Base-by-base conservation (phyloP, 2,888 invertebrate genomes). In the Lottia scabra region DNA sequence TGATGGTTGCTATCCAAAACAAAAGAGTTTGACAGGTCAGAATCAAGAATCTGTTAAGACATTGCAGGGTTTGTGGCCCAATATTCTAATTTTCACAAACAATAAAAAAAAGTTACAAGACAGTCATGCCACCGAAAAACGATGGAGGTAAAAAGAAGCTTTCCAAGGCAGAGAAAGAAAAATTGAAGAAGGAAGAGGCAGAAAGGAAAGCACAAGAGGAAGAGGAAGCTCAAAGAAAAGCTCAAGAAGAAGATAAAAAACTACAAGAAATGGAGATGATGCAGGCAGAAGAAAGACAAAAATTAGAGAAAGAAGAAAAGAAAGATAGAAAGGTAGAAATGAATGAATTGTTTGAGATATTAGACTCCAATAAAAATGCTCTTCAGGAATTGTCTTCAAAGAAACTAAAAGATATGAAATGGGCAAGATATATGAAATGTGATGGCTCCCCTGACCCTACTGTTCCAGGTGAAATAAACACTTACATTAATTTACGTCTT, bases 371-470 rank as follows among this genome's bases (percentile, higher is more conserved):
- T 71, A 73, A 72, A 69, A 73, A 65, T 13, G 73, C 76, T 10
- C 75, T 88, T 15, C 70, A 79, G 64, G 73, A 76, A 13, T 72
- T 81, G 26, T 76, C 84, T 63, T 76, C 78, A 43, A 80, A 81
- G 30, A 77, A 84, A 19, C 76, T 87, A 15, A 85, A 82, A 65
- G 78, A 83, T 48, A 81, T 85, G 15, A 87, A 89, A 87, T 89
- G 89, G 89, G 83, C 84, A 15, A 79, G 89, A 23, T 89, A 89
- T 78, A 88, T 89, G 89, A 78, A 83, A 56, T 89, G 89, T 79
- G 89, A 89, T 80, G 89, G 89, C 5, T 88, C 89, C 5, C 89
- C 89, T 0, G 87, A 89, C 69, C 89, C 89, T 3, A 83, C 86
- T 8, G 80, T 83, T 26, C 86, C 83, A 30, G 87, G 87, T 43